Evolutionary conservation across 1,140 invertebrate genomes (phyloP).

Genomic region (Lordiphosa stackelbergi): DNA sequence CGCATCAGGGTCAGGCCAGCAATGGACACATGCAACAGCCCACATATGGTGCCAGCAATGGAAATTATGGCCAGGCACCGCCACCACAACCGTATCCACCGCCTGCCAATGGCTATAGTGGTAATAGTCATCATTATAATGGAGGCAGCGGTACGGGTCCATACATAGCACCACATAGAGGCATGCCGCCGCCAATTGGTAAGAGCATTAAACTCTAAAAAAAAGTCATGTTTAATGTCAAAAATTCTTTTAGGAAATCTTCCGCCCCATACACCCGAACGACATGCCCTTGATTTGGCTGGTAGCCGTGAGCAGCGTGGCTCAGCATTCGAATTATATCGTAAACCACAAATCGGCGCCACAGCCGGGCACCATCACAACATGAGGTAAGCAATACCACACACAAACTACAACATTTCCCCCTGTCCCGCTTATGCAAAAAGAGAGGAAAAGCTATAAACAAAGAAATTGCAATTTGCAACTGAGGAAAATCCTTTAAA

Average conservation of each 20-base stretch:
- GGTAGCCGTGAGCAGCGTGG: constrained; percentile 92
- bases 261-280: constrained; percentile 69
- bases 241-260: constrained; percentile 48
- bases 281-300: constrained; percentile 83
- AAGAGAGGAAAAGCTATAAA: constrained; percentile 7
- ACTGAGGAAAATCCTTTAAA: not conserved
- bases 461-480: constrained; percentile 9
- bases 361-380: constrained; percentile 81
- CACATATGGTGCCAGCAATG: constrained; percentile 50
- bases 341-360: constrained; percentile 85
- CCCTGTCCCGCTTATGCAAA: constrained; percentile 1
- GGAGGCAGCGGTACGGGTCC: constrained; percentile 77
- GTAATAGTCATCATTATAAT: constrained; percentile 72
- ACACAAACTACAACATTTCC: not conserved
- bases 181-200: constrained; percentile 76
- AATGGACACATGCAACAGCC: constrained; percentile 48
- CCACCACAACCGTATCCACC: constrained; percentile 46
- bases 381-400: constrained; percentile 81
- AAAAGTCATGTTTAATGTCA: not conserved
- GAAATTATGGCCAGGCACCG: constrained; percentile 62
- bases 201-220: not conserved
- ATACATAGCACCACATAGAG: constrained; percentile 78
- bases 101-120: constrained; percentile 66
- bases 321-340: constrained; percentile 96
- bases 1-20: constrained; percentile 50